Percentiles rank a stretch among this genome's conserved stretches.
Conservation (phyloP, 92 coral and sea anemone genomes). For the Pocillopora grandis region DNA sequence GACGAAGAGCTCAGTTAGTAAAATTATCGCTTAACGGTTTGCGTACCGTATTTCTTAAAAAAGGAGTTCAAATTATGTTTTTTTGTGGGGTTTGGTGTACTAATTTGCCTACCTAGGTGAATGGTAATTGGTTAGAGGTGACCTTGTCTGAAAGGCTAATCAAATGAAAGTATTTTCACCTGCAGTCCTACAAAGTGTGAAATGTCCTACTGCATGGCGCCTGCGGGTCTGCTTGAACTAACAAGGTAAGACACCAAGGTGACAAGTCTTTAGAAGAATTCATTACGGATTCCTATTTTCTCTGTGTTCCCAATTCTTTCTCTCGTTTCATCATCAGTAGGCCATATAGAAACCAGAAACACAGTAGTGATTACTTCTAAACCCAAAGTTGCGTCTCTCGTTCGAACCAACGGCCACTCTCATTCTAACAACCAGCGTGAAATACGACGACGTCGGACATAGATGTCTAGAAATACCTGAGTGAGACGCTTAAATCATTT, state of each 20-base stretch:
- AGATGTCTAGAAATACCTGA: no score
- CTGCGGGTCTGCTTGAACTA: conserved; percentile 65
- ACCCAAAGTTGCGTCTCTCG: background rate
- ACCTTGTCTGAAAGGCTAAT: background rate
- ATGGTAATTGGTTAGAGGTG: no score
- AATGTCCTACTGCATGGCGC: conserved; percentile 61
- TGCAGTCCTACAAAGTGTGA: conserved; percentile 58
- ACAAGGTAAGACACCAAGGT: background rate
- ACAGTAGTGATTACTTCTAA: background rate
- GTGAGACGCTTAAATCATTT: conserved; percentile 15
- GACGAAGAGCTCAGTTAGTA: no score
- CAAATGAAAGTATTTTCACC: conserved; percentile 4
- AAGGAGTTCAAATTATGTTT: no score
- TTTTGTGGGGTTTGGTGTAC: no score
- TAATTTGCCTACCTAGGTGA: no score
- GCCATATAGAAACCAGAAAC: background rate
- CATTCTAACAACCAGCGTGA: conserved; percentile 2
- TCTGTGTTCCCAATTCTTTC: background rate
- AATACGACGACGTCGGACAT: no score
- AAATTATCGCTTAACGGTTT: no score
- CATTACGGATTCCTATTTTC: background rate
- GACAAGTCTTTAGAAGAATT: conserved; percentile 6
- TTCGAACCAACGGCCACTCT: background rate
- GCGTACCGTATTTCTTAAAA: no score
- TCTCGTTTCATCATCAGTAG: background rate